These are phyloP conservation scores for Drosophila rubida DNA, from an alignment of 2,888 invertebrate genomes.

Conservation along the genomic window DNA sequence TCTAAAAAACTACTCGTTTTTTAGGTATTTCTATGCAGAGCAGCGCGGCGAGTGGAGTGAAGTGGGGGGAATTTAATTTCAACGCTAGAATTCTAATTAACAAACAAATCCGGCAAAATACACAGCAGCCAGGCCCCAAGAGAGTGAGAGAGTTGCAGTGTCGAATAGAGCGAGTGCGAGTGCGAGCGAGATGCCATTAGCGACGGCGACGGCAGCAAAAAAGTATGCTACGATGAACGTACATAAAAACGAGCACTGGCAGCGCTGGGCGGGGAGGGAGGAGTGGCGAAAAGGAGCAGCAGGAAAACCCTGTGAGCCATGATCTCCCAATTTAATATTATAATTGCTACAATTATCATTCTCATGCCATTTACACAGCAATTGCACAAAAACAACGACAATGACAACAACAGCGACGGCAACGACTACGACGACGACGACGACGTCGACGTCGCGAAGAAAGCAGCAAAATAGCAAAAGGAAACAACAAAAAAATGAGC, in stretches of 20 bases:
- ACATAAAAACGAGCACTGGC: constrained; percentile 48
- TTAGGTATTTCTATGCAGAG: constrained; percentile 1
- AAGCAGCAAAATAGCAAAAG: constrained; percentile 46
- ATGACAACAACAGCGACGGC: constrained; percentile 11
- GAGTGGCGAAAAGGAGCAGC: constrained; percentile 3
- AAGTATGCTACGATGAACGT: constrained; percentile 56
- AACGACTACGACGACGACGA: constrained; percentile 23
- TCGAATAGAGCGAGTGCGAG: background rate
- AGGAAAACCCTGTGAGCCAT: constrained; percentile 82
- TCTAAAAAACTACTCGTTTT: constrained; percentile 40
- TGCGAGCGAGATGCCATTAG: constrained; percentile 8
- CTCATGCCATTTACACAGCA: constrained; percentile 82
- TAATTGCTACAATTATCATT: constrained; percentile 85
- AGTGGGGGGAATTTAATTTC: constrained; percentile 76
- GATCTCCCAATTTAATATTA: constrained; percentile 85
- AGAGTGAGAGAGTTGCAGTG: constrained; percentile 27
- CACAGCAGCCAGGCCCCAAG: constrained; percentile 63
- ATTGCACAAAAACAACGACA: constrained; percentile 70
- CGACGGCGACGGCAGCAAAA: constrained; percentile 52
- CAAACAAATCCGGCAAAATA: constrained; percentile 82
- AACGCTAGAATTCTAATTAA: constrained; percentile 84
- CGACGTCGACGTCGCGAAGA: constrained; percentile 37
- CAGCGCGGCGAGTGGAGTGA: background rate
- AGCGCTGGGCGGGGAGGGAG: background rate
- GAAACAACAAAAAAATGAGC: constrained; percentile 25